These are phyloP conservation scores for Bombylius discolor DNA, from an alignment of 2,888 invertebrate genomes.

Conservation along the genomic window DNA sequence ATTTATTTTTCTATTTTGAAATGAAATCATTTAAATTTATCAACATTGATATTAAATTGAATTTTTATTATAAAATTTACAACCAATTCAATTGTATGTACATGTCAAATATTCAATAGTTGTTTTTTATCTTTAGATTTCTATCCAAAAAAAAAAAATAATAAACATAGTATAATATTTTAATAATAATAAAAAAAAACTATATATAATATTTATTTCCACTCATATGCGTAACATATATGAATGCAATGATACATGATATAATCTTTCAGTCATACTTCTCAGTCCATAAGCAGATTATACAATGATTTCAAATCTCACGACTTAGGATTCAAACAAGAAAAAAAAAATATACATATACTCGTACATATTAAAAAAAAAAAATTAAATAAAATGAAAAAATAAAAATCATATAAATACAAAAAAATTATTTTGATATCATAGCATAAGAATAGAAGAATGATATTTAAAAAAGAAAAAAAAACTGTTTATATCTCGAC, in stretches of 20 bases:
- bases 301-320: neutral
- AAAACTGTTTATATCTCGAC: neutral
- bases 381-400: neutral
- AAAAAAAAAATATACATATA: neutral
- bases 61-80: neutral
- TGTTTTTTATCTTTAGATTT: too few species aligned
- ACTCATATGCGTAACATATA: too few species aligned
- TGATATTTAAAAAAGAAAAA: slow-evolving; percentile 1
- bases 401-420: neutral
- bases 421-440: neutral
- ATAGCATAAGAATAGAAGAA: slow-evolving; percentile 3
- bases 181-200: too few species aligned
- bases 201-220: too few species aligned
- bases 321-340: neutral
- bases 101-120: too few species aligned
- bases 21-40: neutral
- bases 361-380: neutral
- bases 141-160: too few species aligned
- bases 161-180: too few species aligned
- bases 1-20: neutral
- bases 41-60: neutral
- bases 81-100: too few species aligned
- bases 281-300: neutral
- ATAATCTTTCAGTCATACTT: neutral
- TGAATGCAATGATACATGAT: too few species aligned